phyloP scores from a whole-genome alignment of 2,113 vertebrate genomes.

The Erpornis zantholeuca region DNA sequence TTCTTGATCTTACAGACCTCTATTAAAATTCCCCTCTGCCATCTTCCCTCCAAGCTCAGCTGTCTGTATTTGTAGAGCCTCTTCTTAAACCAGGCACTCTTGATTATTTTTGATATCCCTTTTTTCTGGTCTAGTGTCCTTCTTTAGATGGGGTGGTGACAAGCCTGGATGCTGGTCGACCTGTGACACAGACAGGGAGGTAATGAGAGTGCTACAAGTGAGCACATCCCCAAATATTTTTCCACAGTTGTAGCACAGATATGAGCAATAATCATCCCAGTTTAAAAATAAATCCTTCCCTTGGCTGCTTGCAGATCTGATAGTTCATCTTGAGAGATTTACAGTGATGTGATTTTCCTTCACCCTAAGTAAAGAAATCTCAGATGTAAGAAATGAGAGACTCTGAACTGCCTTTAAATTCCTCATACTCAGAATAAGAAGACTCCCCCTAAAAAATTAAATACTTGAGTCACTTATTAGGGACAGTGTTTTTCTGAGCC shows the following conservation, averaged over 20 bases:
- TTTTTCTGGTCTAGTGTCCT: neutral
- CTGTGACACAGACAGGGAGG: neutral
- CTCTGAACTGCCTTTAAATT: neutral
- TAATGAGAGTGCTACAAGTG: neutral
- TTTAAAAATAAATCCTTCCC: neutral
- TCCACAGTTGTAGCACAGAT: neutral
- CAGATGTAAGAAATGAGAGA: neutral
- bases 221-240: neutral
- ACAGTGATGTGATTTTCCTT: neutral
- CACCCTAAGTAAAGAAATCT: neutral
- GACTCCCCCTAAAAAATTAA: neutral
- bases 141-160: neutral
- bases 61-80: neutral
- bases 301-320: neutral
- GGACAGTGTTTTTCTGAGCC: neutral
- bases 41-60: neutral
- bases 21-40: neutral
- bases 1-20: neutral
- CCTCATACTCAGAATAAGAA: neutral
- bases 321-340: neutral
- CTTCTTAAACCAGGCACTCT: neutral
- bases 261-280: neutral
- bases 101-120: neutral
- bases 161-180: neutral
- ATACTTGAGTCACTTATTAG: neutral